phyloP scores from a whole-genome alignment of 2,113 vertebrate species.

The Anthoscopus minutus region DNA sequence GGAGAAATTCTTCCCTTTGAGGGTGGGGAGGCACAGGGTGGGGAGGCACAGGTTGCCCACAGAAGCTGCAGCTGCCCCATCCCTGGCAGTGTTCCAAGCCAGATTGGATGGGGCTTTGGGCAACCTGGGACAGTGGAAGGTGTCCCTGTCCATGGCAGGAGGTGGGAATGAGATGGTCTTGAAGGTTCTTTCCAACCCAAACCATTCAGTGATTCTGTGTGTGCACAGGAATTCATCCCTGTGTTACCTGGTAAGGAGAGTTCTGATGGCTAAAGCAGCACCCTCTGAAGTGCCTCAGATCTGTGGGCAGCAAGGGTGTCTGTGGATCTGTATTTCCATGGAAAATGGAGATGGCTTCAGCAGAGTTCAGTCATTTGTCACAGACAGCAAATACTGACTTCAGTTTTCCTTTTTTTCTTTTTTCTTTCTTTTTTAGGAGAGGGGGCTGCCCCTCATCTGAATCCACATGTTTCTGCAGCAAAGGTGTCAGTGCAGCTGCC shows the following conservation, averaged over 20 bases:
- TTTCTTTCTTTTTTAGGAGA: constrained; percentile 47
- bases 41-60: fast-evolving
- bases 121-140: not conserved
- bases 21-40: fast-evolving
- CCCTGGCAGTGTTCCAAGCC: fast-evolving
- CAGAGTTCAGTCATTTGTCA: not conserved
- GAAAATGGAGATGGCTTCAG: not conserved
- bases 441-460: not conserved
- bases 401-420: not conserved
- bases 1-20: not conserved
- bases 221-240: not conserved
- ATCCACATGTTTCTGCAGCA: not conserved
- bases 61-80: not conserved
- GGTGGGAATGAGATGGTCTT: not conserved
- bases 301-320: not conserved
- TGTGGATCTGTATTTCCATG: not conserved
- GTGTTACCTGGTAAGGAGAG: not conserved
- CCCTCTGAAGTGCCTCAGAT: not conserved
- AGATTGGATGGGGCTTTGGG: fast-evolving
- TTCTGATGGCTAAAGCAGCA: not conserved
- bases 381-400: not conserved
- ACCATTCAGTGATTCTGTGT: not conserved
- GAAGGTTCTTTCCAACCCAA: not conserved
- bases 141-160: not conserved
- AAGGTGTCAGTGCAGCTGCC: constrained; percentile 65